Conservation (phyloP, 2,113 vertebrate species). For the Mormoops blainvillei region DNA sequence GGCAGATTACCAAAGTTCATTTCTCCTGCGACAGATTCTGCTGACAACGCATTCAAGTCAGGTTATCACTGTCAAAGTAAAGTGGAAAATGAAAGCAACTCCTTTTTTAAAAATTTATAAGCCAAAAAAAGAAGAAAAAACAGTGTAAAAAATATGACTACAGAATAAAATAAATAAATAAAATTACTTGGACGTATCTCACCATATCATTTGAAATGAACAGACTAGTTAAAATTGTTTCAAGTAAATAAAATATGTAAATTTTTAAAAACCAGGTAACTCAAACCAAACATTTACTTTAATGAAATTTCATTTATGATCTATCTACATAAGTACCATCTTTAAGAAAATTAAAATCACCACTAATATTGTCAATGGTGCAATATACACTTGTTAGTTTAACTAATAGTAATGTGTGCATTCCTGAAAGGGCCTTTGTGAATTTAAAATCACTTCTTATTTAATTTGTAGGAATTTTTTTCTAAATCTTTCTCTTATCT, state of each 20-base stretch:
- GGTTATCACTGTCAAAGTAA: background rate
- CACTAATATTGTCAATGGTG: background rate
- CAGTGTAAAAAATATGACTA: background rate
- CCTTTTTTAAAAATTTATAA: background rate
- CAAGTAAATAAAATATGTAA: background rate
- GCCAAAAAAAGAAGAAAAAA: background rate
- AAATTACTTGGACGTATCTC: background rate
- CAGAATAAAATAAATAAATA: background rate
- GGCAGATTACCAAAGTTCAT: background rate
- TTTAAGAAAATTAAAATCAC: background rate
- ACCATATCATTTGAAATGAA: background rate
- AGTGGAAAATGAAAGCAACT: background rate
- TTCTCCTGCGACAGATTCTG: background rate
- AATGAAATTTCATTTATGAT: background rate
- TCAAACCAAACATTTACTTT: conserved; percentile 1
- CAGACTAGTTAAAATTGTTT: background rate
- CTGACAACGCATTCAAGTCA: conserved; percentile 2
- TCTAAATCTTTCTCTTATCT: background rate
- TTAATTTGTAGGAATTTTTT: background rate
- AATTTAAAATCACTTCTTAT: background rate
- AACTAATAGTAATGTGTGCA: background rate
- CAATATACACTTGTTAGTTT: background rate
- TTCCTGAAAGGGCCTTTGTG: background rate
- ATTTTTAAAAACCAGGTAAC: background rate
- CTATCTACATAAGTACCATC: background rate